phyloP scores from a whole-genome alignment of 2,888 invertebrate genomes.

The Steinernema carpocapsae region DNA sequence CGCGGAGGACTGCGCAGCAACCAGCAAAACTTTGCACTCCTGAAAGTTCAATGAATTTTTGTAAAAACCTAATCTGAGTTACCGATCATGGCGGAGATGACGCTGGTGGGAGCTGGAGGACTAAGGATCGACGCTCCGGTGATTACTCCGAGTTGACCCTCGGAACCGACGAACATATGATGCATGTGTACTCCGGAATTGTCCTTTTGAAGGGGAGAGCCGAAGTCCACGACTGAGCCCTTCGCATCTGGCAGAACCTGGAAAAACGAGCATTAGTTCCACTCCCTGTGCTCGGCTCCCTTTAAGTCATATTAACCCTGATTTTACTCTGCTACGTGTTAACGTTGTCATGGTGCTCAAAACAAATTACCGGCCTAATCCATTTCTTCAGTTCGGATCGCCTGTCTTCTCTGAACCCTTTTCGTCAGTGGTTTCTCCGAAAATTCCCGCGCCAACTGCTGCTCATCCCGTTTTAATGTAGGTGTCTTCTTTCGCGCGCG shows the following conservation, averaged over 20 bases:
- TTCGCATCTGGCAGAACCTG: slow-evolving; percentile 79
- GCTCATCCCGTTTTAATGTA: slow-evolving; percentile 27
- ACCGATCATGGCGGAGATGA: slow-evolving; percentile 85
- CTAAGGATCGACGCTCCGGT: slow-evolving; percentile 90
- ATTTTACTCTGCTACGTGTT: too few species aligned
- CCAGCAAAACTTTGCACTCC: slow-evolving; percentile 75
- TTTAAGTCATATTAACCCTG: too few species aligned
- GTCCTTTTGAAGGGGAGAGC: slow-evolving; percentile 88
- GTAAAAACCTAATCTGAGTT: background rate
- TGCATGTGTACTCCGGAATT: slow-evolving; percentile 97
- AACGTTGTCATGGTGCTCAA: too few species aligned
- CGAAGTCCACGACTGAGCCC: slow-evolving; percentile 83
- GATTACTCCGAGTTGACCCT: slow-evolving; percentile 91
- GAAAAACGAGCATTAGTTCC: slow-evolving; percentile 46
- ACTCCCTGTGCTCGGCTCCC: too few species aligned
- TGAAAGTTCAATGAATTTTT: slow-evolving; percentile 38
- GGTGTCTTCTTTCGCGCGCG: slow-evolving; percentile 34
- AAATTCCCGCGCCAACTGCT: background rate
- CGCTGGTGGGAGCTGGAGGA: slow-evolving; percentile 81
- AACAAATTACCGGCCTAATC: too few species aligned
- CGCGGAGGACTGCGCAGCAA: slow-evolving; percentile 79
- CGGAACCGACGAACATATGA: slow-evolving; percentile 94
- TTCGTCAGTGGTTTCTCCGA: background rate
- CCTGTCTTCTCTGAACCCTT: too few species aligned
- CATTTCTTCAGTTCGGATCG: background rate